phyloP scores from a whole-genome alignment of 2,888 invertebrate genomes.

The Athrips mouffetella region DNA sequence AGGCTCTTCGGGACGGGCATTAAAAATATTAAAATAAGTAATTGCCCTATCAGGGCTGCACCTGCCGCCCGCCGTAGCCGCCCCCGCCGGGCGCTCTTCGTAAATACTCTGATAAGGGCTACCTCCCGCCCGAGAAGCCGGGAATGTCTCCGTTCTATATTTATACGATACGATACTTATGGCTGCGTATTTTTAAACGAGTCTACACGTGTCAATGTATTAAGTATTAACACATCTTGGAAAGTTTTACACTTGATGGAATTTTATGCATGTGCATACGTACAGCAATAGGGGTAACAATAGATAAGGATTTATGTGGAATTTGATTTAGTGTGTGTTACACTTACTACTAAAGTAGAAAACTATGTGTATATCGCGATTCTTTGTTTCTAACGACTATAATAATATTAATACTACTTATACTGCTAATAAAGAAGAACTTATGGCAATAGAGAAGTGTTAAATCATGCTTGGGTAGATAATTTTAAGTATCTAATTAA shows the following conservation, averaged over 20 bases:
- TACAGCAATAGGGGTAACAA: no score
- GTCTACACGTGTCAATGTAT: conserved; percentile 3
- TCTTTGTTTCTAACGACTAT: no score
- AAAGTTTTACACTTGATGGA: no score
- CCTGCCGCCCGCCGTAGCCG: conserved; percentile 52
- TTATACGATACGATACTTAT: conserved; percentile 9
- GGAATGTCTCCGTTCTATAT: conserved; percentile 28
- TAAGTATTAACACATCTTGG: conserved; percentile 9
- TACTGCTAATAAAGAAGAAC: no score
- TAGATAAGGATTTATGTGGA: no score
- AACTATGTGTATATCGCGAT: no score
- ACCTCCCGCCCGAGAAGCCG: no score
- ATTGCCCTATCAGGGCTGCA: conserved; percentile 67
- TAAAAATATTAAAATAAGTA: conserved; percentile 72
- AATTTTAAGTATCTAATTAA: conserved; percentile 25
- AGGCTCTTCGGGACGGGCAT: conserved; percentile 48
- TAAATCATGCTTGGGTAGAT: conserved; percentile 52
- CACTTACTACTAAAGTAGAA: no score
- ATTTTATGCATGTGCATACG: no score
- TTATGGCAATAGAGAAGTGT: conserved; percentile 54
- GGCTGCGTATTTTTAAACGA: conserved; percentile 1
- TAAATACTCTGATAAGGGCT: conserved; percentile 53
- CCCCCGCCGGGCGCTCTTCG: conserved; percentile 38
- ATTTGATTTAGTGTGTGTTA: no score
- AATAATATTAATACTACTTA: no score